Percentiles rank a stretch among this genome's conserved stretches.
phyloP scores from a whole-genome alignment of 1,140 invertebrate genomes.

The Asbolus verrucosus region DNA sequence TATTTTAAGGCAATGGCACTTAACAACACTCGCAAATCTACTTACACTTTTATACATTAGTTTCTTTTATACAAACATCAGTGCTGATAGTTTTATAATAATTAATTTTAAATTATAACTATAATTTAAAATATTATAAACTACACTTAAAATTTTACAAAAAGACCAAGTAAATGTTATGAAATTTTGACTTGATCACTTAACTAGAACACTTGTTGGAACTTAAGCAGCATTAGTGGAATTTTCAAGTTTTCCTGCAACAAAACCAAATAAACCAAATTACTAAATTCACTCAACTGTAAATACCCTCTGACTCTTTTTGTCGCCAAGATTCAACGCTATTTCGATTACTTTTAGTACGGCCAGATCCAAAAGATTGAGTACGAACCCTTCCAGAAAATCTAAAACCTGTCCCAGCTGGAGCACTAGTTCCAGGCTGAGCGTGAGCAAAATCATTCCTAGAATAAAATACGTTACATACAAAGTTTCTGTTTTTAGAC shows the following conservation, averaged over 20 bases:
- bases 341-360: conserved; percentile 58
- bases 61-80: conserved; percentile 43
- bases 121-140: conserved; percentile 43
- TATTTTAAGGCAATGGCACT: conserved; percentile 60
- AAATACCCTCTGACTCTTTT: conserved; percentile 47
- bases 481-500: not conserved
- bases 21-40: conserved; percentile 48
- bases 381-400: conserved; percentile 56
- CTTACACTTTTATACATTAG: conserved; percentile 50
- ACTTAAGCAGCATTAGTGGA: conserved; percentile 21
- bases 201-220: conserved; percentile 40
- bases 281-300: not conserved
- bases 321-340: conserved; percentile 61
- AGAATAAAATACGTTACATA: conserved; percentile 20
- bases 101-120: conserved; percentile 48
- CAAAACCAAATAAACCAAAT: conserved; percentile 9
- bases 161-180: conserved; percentile 37
- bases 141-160: conserved; percentile 45
- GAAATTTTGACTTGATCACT: conserved; percentile 33
- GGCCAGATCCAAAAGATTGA: conserved; percentile 65
- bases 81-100: conserved; percentile 39
- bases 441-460: conserved; percentile 40
- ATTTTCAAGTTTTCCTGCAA: conserved; percentile 39
- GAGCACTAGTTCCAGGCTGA: conserved; percentile 62
- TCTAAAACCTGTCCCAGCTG: conserved; percentile 60